These are phyloP conservation scores for Chelonus formosanus DNA, from an alignment of 2,888 invertebrate species.

Conservation along the genomic window DNA sequence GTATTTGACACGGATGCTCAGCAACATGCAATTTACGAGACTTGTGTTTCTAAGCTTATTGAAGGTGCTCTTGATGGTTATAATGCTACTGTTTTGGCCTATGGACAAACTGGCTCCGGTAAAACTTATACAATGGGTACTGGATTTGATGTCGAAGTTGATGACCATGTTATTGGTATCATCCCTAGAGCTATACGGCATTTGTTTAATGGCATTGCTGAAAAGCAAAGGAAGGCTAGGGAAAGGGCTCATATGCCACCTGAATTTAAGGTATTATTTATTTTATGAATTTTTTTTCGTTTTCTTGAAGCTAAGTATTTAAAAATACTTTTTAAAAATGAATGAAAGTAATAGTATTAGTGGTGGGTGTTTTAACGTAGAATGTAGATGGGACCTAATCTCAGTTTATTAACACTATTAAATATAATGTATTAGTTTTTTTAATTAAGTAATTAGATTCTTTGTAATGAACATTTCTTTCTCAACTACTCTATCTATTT, in stretches of 20 bases:
- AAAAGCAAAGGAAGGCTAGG: slow-evolving; percentile 67
- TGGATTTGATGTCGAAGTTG: slow-evolving; percentile 81
- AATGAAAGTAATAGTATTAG: too few species aligned
- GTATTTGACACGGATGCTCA: slow-evolving; percentile 85
- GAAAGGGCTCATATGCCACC: slow-evolving; percentile 77
- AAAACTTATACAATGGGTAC: slow-evolving; percentile 99
- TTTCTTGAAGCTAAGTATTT: neutral
- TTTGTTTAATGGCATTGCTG: slow-evolving; percentile 84
- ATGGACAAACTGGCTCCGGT: slow-evolving; percentile 90
- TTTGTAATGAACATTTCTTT: too few species aligned
- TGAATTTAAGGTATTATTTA: slow-evolving; percentile 70
- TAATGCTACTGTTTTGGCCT: slow-evolving; percentile 95
- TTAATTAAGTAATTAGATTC: too few species aligned
- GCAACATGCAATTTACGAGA: slow-evolving; percentile 83
- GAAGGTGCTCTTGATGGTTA: slow-evolving; percentile 95
- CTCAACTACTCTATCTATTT: too few species aligned
- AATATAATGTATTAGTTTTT: too few species aligned
- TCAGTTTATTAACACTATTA: too few species aligned
- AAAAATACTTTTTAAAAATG: too few species aligned
- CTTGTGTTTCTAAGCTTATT: slow-evolving; percentile 85
- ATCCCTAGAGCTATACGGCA: slow-evolving; percentile 95
- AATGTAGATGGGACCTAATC: too few species aligned
- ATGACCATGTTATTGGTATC: slow-evolving; percentile 73
- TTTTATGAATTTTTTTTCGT: slow-evolving; percentile 56
- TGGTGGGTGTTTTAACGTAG: too few species aligned